A percentile compares a stretch with the other conserved stretches of the same genome.
These are phyloP conservation scores for Aramus guarauna DNA, from an alignment of 2,113 vertebrate species.

Conservation along the genomic window DNA sequence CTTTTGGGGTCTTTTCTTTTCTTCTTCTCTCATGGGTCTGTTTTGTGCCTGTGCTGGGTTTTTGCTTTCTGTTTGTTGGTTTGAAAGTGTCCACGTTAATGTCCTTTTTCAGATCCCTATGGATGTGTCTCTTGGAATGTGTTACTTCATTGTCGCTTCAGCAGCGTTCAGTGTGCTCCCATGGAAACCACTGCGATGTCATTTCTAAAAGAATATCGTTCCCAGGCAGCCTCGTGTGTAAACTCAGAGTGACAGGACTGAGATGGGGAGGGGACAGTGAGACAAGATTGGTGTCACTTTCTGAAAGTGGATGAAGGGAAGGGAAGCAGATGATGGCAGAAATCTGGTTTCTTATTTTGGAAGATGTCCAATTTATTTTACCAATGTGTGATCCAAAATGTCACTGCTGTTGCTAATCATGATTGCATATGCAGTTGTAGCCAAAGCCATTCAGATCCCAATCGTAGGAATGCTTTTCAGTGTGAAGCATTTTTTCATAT, in stretches of 20 bases:
- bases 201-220: neutral
- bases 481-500: neutral
- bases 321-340: neutral
- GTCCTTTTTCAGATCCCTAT: neutral
- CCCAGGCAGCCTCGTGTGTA: neutral
- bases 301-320: neutral
- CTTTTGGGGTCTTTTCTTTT: too few relatives aligned
- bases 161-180: neutral
- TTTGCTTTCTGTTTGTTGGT: neutral
- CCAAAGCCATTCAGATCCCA: neutral
- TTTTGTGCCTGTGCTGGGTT: neutral
- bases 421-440: neutral
- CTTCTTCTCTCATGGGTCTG: neutral
- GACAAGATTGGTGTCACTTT: neutral
- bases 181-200: slow-evolving; percentile 9
- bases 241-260: neutral
- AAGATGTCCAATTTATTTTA: neutral
- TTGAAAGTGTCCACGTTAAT: neutral
- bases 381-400: neutral
- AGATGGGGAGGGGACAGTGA: neutral
- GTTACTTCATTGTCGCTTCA: neutral
- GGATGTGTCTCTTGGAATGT: neutral
- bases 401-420: neutral
- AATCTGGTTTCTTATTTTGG: neutral
- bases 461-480: neutral